Conservation (phyloP, 2,797 vertebrate genomes). For the Hafferia zeledoni region DNA sequence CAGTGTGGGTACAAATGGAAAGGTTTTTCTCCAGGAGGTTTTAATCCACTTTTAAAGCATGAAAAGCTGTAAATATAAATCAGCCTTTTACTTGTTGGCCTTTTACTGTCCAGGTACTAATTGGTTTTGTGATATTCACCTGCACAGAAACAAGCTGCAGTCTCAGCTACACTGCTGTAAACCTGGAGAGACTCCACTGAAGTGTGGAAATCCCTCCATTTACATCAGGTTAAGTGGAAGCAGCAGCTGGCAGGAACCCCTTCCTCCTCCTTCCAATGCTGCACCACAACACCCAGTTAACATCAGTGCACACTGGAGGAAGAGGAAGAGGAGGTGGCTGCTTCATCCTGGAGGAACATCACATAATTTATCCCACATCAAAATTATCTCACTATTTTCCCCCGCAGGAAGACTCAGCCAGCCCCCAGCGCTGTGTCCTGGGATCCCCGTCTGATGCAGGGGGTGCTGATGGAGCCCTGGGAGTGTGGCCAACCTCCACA, state of each 20-base stretch:
- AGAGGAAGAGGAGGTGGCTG: not conserved
- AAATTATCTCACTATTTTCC: not conserved
- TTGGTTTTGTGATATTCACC: not conserved
- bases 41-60: not conserved
- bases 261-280: not conserved
- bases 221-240: not conserved
- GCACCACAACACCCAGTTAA: fast-evolving
- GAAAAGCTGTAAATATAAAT: not conserved
- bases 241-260: not conserved
- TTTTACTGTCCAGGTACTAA: not conserved
- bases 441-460: not conserved
- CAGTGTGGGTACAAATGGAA: not conserved
- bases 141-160: not conserved
- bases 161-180: not conserved
- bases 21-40: not conserved
- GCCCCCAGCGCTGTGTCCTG: fast-evolving
- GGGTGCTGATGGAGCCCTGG: not conserved
- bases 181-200: not conserved
- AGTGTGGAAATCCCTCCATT: not conserved
- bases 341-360: not conserved
- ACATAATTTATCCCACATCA: not conserved
- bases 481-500: not conserved
- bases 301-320: not conserved
- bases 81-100: not conserved
- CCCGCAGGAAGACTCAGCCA: not conserved